These are phyloP conservation scores for Mechanitis mazaeus DNA, from an alignment of 2,888 invertebrate genomes.

Conservation along the genomic window DNA sequence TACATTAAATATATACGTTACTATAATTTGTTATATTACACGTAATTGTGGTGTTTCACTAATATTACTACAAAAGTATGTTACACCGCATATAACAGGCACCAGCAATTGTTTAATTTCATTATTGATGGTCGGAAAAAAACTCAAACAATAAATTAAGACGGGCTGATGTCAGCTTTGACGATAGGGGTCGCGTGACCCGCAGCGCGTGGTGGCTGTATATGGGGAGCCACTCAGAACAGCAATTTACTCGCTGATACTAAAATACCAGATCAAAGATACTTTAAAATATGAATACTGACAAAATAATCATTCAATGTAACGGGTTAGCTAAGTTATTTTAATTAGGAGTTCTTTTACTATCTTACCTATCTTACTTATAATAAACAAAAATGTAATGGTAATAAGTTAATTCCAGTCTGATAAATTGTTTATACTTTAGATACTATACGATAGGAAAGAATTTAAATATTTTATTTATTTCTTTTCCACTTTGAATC, in stretches of 20 bases:
- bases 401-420: too few relatives aligned
- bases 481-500: too few relatives aligned
- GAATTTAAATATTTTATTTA: too few relatives aligned
- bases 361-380: too few relatives aligned
- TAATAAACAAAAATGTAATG: too few relatives aligned
- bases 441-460: too few relatives aligned
- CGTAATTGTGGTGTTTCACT: not conserved
- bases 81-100: slow-evolving; percentile 8
- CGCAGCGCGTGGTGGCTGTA: slow-evolving; percentile 39
- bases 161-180: slow-evolving; percentile 34
- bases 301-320: slow-evolving; percentile 1
- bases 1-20: too few relatives aligned
- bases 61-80: slow-evolving; percentile 1
- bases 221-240: slow-evolving; percentile 25
- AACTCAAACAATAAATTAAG: slow-evolving; percentile 36
- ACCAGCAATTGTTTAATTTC: slow-evolving; percentile 21
- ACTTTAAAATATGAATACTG: slow-evolving; percentile 10
- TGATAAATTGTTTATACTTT: too few relatives aligned
- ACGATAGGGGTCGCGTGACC: slow-evolving; percentile 61
- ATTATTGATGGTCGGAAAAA: slow-evolving; percentile 26
- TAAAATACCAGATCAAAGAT: slow-evolving; percentile 13
- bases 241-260: slow-evolving; percentile 22
- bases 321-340: not conserved
- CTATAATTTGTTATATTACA: not conserved
- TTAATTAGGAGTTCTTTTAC: too few relatives aligned